Conservation (phyloP, 2,888 invertebrate genomes). For the Tineola bisselliella region DNA sequence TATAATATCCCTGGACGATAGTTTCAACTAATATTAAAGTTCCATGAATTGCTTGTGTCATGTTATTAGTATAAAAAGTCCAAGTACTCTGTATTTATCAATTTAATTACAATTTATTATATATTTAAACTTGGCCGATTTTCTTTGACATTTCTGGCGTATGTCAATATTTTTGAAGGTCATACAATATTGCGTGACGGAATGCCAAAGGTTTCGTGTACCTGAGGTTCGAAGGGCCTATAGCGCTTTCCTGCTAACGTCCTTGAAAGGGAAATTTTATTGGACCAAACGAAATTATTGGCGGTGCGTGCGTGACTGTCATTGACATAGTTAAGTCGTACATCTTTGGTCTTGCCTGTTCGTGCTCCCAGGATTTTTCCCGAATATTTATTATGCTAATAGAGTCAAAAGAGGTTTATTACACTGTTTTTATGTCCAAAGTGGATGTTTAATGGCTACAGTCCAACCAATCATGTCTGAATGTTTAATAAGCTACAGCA, state of each 20-base stretch:
- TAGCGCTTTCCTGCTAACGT: conserved; percentile 22
- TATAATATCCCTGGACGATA: neutral
- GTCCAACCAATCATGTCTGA: too few species aligned
- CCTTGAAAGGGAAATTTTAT: conserved; percentile 38
- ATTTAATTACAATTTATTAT: too few species aligned
- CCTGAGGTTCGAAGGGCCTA: conserved; percentile 16
- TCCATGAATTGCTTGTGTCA: neutral
- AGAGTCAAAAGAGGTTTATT: neutral
- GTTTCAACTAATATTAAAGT: neutral
- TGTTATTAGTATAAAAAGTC: too few species aligned
- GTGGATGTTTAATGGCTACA: too few species aligned
- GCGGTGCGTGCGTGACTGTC: conserved; percentile 28
- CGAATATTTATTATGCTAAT: neutral
- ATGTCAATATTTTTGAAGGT: conserved; percentile 24
- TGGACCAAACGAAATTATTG: conserved; percentile 23
- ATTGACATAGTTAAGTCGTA: conserved; percentile 28
- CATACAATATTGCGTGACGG: conserved; percentile 31
- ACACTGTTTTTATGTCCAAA: neutral
- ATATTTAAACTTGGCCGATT: too few species aligned
- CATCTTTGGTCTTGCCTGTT: neutral
- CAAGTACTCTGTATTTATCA: too few species aligned
- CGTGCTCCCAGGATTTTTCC: neutral
- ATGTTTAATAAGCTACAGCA: too few species aligned
- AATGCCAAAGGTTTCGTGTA: conserved; percentile 30
- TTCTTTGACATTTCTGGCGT: neutral